Evolutionary conservation across 2,113 vertebrate species (phyloP).

Genomic region (Athene noctua): DNA sequence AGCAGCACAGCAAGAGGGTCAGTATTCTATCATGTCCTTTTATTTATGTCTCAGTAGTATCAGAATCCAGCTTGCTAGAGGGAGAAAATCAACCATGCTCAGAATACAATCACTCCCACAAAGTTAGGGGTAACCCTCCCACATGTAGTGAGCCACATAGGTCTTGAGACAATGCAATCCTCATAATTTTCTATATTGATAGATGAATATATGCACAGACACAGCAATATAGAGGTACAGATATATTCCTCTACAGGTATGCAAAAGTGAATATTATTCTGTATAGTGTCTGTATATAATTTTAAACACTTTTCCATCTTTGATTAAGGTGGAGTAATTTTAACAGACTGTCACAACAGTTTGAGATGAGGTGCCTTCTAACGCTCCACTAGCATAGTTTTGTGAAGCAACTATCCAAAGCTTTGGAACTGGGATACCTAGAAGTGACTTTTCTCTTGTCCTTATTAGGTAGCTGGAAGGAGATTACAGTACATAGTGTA

Average conservation of each 20-base stretch:
- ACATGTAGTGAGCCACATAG: neutral
- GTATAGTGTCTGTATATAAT: neutral
- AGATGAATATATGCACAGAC: neutral
- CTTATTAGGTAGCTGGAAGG: slow-evolving; percentile 29
- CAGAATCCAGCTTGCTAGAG: neutral
- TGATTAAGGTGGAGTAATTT: neutral
- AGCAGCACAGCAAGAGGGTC: neutral
- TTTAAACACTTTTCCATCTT: neutral
- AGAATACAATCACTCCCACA: neutral
- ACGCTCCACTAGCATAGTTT: neutral
- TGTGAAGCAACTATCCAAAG: neutral
- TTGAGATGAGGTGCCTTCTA: neutral
- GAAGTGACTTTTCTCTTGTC: slow-evolving; percentile 21
- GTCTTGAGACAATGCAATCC: neutral
- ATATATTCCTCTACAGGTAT: neutral
- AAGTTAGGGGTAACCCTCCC: neutral
- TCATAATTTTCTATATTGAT: neutral
- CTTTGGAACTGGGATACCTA: slow-evolving; percentile 22
- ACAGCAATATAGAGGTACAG: neutral
- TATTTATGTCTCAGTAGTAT: neutral
- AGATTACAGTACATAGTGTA: slow-evolving; percentile 46
- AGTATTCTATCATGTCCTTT: neutral
- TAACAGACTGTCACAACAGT: neutral
- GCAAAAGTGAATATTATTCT: neutral
- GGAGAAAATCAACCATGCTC: neutral